Conservation (phyloP, 2,113 vertebrate genomes). For the Anolis carolinensis region DNA sequence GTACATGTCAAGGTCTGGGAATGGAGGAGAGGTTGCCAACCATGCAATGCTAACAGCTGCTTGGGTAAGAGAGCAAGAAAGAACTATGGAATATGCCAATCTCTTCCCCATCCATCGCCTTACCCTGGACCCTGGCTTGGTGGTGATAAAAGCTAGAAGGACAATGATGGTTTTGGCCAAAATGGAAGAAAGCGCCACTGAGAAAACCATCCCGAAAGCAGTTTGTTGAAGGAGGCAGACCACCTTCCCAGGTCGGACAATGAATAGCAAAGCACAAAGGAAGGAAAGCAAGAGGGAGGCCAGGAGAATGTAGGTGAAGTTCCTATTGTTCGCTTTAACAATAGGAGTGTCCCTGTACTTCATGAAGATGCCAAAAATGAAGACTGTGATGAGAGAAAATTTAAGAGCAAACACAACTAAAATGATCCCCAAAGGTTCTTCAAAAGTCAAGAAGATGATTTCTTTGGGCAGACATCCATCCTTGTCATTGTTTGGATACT, state of each 20-base stretch:
- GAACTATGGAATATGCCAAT: neutral
- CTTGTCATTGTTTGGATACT: neutral
- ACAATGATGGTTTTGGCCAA: neutral
- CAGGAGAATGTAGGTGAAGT: neutral
- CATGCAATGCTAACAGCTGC: neutral
- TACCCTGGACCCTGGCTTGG: neutral
- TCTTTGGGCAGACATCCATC: neutral
- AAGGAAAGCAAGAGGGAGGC: neutral
- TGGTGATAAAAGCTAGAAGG: neutral
- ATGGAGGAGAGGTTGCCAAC: neutral
- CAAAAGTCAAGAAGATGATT: neutral
- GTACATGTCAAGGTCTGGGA: neutral
- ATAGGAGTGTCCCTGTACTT: neutral
- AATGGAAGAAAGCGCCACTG: neutral
- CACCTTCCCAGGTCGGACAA: neutral
- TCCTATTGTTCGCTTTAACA: conserved; percentile 9
- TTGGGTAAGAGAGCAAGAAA: neutral
- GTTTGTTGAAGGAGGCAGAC: neutral
- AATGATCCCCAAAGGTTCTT: neutral
- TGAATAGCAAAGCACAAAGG: neutral
- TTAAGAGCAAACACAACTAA: neutral
- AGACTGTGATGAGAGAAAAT: neutral
- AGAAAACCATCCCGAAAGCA: neutral
- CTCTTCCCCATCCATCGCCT: neutral
- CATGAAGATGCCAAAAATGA: neutral